Evolutionary conservation across 2,113 vertebrate genomes (phyloP).

Genomic region (Cynoglossus semilaevis): DNA sequence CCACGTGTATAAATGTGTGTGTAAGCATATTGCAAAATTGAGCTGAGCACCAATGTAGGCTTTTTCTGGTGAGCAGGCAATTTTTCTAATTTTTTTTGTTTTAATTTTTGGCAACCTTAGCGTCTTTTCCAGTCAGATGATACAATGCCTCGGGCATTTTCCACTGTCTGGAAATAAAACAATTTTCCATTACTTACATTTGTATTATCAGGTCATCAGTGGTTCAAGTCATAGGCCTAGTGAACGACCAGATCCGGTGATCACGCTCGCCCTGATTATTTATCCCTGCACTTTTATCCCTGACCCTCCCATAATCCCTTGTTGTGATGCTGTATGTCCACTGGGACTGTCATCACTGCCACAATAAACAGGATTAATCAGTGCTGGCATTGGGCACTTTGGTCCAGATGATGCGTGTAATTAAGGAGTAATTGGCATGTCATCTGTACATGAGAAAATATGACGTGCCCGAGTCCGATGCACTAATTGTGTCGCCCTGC

Average conservation of each 20-base stretch:
- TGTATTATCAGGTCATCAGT: constrained; percentile 15
- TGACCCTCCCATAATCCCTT: constrained; percentile 45
- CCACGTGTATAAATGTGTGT: constrained; percentile 23
- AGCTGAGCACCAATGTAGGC: constrained; percentile 52
- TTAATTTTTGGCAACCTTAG: constrained; percentile 26
- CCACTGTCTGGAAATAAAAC: constrained; percentile 41
- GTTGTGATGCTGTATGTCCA: constrained; percentile 53
- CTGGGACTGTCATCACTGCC: constrained; percentile 68
- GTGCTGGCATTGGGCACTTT: constrained; percentile 69
- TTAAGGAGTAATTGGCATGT: constrained; percentile 82
- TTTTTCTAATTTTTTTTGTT: constrained; percentile 21
- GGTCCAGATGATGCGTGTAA: constrained; percentile 81
- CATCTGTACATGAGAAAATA: constrained; percentile 80
- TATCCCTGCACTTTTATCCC: constrained; percentile 19
- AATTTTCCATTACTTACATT: constrained; percentile 32
- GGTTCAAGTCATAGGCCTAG: constrained; percentile 29
- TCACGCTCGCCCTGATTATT: constrained; percentile 18
- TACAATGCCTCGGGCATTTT: constrained; percentile 27
- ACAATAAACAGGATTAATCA: constrained; percentile 81
- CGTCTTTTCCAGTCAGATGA: constrained; percentile 23
- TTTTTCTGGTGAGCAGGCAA: constrained; percentile 53
- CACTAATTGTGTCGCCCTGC: constrained; percentile 28
- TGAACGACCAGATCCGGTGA: constrained; percentile 31
- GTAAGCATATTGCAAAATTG: constrained; percentile 47
- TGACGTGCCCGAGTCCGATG: constrained; percentile 66